Conservation (phyloP, 2,888 invertebrate genomes). For the Zaprionus bogoriensis region DNA sequence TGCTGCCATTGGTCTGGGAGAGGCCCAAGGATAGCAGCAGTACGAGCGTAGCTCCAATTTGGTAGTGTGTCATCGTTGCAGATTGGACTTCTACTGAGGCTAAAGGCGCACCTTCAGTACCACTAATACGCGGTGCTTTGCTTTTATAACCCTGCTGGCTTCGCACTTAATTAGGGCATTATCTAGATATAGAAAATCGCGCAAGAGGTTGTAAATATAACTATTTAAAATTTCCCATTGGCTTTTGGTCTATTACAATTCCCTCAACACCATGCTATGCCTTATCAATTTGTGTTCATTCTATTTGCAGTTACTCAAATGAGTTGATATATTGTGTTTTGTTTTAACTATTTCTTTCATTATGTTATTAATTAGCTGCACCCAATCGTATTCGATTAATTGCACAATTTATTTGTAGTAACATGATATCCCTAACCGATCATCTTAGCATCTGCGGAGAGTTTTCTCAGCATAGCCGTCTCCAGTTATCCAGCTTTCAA, state of each 20-base stretch:
- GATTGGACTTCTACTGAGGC: constrained; percentile 35
- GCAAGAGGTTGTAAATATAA: constrained; percentile 30
- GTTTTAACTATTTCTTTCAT: constrained; percentile 7
- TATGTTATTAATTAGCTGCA: constrained; percentile 25
- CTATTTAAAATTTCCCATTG: background rate
- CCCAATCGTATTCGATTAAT: too few species aligned
- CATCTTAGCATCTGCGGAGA: background rate
- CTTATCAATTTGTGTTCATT: constrained; percentile 40
- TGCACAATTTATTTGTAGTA: background rate
- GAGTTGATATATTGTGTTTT: constrained; percentile 12
- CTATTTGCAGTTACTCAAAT: constrained; percentile 3
- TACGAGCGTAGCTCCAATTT: constrained; percentile 27
- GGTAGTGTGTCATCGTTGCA: constrained; percentile 43
- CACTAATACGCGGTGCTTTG: constrained; percentile 16
- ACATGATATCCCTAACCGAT: background rate
- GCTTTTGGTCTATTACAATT: constrained; percentile 19
- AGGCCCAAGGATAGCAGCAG: constrained; percentile 30
- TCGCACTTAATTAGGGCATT: constrained; percentile 41
- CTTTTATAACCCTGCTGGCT: constrained; percentile 8
- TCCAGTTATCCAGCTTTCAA: constrained; percentile 25
- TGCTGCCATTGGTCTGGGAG: constrained; percentile 28
- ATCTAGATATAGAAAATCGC: constrained; percentile 26
- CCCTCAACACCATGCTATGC: constrained; percentile 21
- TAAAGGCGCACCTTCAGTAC: background rate
- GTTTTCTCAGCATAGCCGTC: background rate